Evolutionary conservation across 2,113 vertebrate genomes (phyloP), one percentile per base, ranked within the genome.

Genomic region (Chaetodon auriga): DNA sequence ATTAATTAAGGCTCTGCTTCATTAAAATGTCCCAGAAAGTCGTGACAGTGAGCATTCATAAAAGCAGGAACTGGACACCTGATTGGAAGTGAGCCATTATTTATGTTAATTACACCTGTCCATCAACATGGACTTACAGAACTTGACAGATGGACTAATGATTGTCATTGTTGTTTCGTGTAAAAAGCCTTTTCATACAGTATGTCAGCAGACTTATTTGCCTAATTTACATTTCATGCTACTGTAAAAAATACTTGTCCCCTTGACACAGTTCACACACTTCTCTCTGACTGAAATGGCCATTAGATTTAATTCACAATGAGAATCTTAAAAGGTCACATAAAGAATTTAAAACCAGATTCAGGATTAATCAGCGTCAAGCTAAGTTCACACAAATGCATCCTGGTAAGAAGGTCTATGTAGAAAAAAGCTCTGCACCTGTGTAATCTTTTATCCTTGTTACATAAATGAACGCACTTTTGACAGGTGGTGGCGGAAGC

Each of bases 401-500:
- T 58, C 45, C 48, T 51, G 14, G 23, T 25, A 71, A 72, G 43
- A 69, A 68, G 38, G 64, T 45, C 35, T 41, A 10, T 18, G 41
- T 76, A 19, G n/a, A n/a, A 25, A 77, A 70, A 65, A 18, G n/a
- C 25, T 51, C 6, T 46, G 38, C 46, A 84, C 63, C 48, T 61
- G 48, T 75, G 41, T 12, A 68, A 75, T 58, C 53, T 16, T 68
- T 70, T 55, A 80, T 81, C 46, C 41, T 68, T 72, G 48, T 72
- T 70, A 62, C 43, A 87, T 83, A 86, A 78, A 78, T 79, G 21
- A 73, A 75, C 57, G 19, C 51, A 45, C 14, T 25, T 69, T 51
- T 82, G 76, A 63, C 75, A 61, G 64, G 41, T 41, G 43, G 16
- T 19, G 10, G n/a, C 41, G n/a, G 57, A 76, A 30, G 45, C 62